Evolutionary conservation across 2,888 invertebrate genomes (phyloP), one percentile per base, ranked within the genome.

Genomic region (Drosophila picticornis): DNA sequence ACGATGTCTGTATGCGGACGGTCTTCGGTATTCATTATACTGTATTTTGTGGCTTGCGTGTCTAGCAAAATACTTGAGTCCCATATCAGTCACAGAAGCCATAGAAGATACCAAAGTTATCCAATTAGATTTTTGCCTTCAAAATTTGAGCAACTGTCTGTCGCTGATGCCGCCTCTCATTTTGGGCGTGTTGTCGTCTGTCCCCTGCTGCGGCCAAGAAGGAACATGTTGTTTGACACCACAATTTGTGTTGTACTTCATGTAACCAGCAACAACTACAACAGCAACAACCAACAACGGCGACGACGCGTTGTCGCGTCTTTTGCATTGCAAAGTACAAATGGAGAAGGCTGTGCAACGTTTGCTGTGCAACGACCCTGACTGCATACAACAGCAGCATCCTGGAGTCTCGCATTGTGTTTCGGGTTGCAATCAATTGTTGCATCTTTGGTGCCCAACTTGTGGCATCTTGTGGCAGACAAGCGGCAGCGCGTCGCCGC

Each of bases 151-250:
- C 55, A 72, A 72, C 25, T 48, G 46, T 57, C 22, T 57, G 56
- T 22, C 11, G 19, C 4, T 40, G 22, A 16, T 31, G n/a, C 31
- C 38, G 29, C 13, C 29, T 40, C 13, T 22, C 40, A 16, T 56
- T 36, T 31, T 57, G 29, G 40, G 56, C 53, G 32, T 31, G 36
- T 58, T 48, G 57, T 27, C 31, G 43, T 61, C 51, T 36, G 59
- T 38, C 64, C 60, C 27, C 38, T 55, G 64, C 29, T 36, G 64
- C 46, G 40, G 25, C 56, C 48, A 46, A 46, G 46, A 72, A 75
- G 56, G 48, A 91, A 91, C 91, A 91, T 87, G 91, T 80, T 91
- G 91, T 91, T 91, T 89, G 83, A 91, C 91, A 91, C 91, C 88
- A 84, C 84, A 91, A 91, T 90, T 91, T 90, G 90, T 91, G 89